Conservation (phyloP, 2,888 invertebrate species). For the Volucella bombylans region DNA sequence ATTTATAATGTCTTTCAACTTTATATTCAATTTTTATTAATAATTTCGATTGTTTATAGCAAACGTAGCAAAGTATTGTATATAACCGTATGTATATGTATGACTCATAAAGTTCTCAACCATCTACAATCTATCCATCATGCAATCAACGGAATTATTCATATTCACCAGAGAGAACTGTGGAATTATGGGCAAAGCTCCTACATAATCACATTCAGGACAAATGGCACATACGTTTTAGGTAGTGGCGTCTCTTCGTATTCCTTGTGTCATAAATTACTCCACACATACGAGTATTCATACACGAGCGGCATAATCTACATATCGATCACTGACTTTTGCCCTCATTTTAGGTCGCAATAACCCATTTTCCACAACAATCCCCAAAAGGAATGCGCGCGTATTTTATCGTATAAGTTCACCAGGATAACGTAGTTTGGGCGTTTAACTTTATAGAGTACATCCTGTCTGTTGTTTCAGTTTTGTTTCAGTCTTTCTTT, state of each 20-base stretch:
- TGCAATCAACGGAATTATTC: constrained; percentile 42
- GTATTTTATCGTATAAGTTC: not conserved
- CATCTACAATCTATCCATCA: constrained; percentile 26
- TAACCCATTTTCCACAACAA: constrained; percentile 53
- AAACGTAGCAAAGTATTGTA: no score
- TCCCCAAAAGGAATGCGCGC: constrained; percentile 1
- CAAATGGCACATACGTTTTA: constrained; percentile 33
- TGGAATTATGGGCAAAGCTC: constrained; percentile 48
- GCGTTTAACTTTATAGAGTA: not conserved
- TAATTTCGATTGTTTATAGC: no score
- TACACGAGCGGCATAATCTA: constrained; percentile 21
- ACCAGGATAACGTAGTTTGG: constrained; percentile 1
- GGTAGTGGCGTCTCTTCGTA: constrained; percentile 43
- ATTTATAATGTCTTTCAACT: no score
- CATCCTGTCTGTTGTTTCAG: constrained; percentile 23
- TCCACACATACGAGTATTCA: constrained; percentile 26
- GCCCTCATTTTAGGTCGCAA: constrained; percentile 43
- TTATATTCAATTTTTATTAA: no score
- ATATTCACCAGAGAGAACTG: constrained; percentile 44
- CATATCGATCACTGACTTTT: constrained; percentile 69
- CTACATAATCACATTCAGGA: constrained; percentile 65
- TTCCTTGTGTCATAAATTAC: constrained; percentile 50
- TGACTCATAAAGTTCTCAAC: not conserved
- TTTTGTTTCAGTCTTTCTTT: constrained; percentile 19
- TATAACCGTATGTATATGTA: no score